Evolutionary conservation across 2,113 vertebrate species (phyloP).

Genomic region (Sinocyclocheilus anophthalmus): DNA sequence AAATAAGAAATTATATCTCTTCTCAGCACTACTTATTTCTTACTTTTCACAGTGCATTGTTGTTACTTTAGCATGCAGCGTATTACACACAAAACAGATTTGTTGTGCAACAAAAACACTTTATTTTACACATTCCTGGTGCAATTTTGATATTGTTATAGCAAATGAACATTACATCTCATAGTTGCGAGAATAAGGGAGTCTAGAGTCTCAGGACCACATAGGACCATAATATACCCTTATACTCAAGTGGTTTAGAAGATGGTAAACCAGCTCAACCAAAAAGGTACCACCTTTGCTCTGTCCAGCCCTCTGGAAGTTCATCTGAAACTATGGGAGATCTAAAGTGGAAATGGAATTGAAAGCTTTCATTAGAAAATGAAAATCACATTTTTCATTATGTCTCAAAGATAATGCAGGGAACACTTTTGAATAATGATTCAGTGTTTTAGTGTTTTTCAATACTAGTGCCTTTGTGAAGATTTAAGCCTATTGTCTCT

Average conservation of each 20-base stretch:
- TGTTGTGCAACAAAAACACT: not conserved
- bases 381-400: not conserved
- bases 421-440: not conserved
- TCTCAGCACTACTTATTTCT: not conserved
- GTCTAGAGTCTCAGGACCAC: not conserved
- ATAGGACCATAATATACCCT: not conserved
- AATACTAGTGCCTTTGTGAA: not conserved
- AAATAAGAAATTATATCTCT: not conserved
- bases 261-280: not conserved
- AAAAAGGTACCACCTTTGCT: not conserved
- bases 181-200: not conserved
- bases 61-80: not conserved
- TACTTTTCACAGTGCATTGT: not conserved
- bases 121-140: not conserved
- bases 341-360: not conserved
- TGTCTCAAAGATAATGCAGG: not conserved
- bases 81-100: not conserved
- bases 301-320: not conserved
- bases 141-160: not conserved
- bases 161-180: not conserved
- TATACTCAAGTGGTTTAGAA: not conserved
- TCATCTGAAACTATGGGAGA: not conserved
- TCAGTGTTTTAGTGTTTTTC: not conserved
- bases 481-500: constrained; percentile 1
- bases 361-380: not conserved